phyloP scores from a whole-genome alignment of 2,113 vertebrate species.

The Zosterops borbonicus region DNA sequence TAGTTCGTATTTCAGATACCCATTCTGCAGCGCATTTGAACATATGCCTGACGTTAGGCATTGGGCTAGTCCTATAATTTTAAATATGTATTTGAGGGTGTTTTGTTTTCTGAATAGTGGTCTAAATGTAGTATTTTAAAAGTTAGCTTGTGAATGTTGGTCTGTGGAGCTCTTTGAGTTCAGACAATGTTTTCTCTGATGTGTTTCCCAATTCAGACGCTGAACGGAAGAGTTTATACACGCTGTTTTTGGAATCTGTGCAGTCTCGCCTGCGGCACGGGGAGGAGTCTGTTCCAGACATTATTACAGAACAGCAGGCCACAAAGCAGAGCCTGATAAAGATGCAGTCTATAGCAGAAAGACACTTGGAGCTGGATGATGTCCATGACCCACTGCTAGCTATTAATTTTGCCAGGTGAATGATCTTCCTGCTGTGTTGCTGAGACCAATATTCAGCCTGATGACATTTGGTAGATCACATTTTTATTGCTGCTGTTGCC shows the following conservation, averaged over 20 bases:
- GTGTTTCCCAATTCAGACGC: slow-evolving; percentile 78
- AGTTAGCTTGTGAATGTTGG: neutral
- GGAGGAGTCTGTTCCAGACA: slow-evolving; percentile 77
- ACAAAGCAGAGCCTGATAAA: slow-evolving; percentile 87
- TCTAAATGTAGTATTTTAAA: neutral
- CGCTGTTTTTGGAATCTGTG: slow-evolving; percentile 90
- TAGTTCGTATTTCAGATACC: neutral
- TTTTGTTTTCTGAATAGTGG: neutral
- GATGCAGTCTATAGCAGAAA: slow-evolving; percentile 92
- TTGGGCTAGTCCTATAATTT: neutral
- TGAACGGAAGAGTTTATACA: slow-evolving; percentile 92
- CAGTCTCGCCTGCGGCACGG: slow-evolving; percentile 88
- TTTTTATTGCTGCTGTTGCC: neutral
- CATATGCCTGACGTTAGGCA: neutral
- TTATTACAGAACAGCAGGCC: slow-evolving; percentile 81
- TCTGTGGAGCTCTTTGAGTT: neutral
- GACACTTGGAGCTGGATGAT: slow-evolving; percentile 87
- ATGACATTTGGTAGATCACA: neutral
- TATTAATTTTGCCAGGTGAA: slow-evolving; percentile 92
- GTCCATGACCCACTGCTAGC: slow-evolving; percentile 90
- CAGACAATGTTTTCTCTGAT: neutral
- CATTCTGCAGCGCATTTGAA: neutral
- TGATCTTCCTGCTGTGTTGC: neutral
- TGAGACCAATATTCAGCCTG: neutral
- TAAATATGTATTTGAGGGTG: neutral